Percentiles rank a stretch among this genome's conserved stretches.
Conservation (phyloP, 2,113 vertebrate genomes). For the Benthochromis sp. region DNA sequence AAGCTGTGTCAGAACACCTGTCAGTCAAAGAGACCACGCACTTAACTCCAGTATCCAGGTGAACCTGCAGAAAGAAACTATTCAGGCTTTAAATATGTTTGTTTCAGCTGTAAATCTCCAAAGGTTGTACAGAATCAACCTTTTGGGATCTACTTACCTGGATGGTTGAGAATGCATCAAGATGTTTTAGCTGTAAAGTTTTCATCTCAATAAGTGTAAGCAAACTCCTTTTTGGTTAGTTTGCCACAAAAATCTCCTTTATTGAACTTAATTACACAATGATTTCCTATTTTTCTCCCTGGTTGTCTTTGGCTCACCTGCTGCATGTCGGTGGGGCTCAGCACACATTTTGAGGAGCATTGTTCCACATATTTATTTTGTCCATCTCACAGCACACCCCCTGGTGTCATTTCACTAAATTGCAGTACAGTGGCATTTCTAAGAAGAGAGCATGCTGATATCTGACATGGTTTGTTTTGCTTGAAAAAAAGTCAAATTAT, state of each 20-base stretch:
- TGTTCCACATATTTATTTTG: not conserved
- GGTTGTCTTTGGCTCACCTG: not conserved
- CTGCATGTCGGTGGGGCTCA: rapidly evolving
- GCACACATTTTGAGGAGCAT: not conserved
- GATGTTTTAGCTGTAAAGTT: rapidly evolving
- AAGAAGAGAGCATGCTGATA: not conserved
- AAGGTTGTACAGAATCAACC: not conserved
- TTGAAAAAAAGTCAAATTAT: not conserved
- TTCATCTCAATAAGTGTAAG: not conserved
- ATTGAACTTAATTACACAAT: not conserved
- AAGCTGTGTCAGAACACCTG: not conserved
- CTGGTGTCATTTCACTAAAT: not conserved
- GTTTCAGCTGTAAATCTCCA: not conserved
- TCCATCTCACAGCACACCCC: not conserved
- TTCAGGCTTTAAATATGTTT: not conserved
- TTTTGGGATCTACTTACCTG: not conserved
- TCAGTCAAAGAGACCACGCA: not conserved
- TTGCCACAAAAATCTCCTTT: not conserved
- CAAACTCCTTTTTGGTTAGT: not conserved
- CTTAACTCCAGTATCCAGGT: not conserved
- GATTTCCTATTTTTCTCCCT: not conserved
- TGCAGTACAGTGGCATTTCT: not conserved
- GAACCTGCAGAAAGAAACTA: not conserved
- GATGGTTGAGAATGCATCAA: not conserved
- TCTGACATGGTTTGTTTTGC: not conserved